Percentiles rank a stretch among this genome's conserved stretches.
Evolutionary conservation across 2,113 vertebrate species (phyloP).

Genomic region (Halcyon malimbica): DNA sequence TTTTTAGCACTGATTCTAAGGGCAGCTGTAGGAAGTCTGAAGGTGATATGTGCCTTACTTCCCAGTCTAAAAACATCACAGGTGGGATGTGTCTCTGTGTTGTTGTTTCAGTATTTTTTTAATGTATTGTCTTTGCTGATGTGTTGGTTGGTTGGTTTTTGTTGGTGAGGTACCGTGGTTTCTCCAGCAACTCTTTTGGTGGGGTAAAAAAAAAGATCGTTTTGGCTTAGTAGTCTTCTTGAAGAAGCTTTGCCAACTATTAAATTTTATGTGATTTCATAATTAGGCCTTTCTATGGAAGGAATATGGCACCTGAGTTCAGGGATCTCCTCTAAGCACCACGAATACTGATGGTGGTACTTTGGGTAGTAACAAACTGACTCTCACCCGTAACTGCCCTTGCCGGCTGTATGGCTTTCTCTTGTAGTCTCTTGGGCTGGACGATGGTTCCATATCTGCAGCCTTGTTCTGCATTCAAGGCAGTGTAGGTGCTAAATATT

Average conservation of each 20-base stretch:
- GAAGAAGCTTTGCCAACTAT: not conserved
- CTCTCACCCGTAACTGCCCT: not conserved
- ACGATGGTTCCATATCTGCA: not conserved
- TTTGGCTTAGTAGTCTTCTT: not conserved
- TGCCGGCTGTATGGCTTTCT: not conserved
- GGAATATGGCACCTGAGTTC: not conserved
- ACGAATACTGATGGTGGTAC: not conserved
- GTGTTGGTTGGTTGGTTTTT: no score
- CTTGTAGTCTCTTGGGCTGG: not conserved
- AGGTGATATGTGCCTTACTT: not conserved
- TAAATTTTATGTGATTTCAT: not conserved
- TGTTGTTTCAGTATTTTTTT: not conserved
- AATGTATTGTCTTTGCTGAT: not conserved
- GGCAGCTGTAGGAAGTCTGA: not conserved
- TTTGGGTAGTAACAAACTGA: not conserved
- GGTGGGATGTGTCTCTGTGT: not conserved
- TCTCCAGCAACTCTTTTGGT: not conserved
- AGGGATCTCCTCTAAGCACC: not conserved
- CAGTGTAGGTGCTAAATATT: not conserved
- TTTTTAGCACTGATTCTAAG: not conserved
- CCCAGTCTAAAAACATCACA: not conserved
- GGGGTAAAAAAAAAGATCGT: accelerated
- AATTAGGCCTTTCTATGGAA: not conserved
- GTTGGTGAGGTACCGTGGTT: not conserved
- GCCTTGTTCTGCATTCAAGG: not conserved